Conservation (phyloP, 1,140 invertebrate genomes). For the Stenopsyche tienmushanensis region DNA sequence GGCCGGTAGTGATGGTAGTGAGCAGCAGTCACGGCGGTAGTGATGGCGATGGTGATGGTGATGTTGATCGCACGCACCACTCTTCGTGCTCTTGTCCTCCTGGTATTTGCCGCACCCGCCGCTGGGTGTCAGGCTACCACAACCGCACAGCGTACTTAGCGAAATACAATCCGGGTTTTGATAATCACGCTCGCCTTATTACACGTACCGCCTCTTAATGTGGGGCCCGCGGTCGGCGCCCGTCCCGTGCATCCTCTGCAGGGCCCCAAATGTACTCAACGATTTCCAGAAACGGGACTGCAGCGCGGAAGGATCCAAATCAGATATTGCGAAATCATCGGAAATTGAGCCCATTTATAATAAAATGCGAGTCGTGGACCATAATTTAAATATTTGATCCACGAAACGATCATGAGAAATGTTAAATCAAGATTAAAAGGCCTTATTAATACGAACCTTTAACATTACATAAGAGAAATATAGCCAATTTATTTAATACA, state of each 20-base stretch:
- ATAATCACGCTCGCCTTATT: slow-evolving; percentile 39
- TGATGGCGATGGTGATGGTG: too few species aligned
- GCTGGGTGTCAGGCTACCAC: slow-evolving; percentile 28
- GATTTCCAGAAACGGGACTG: too few species aligned
- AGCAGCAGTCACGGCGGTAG: too few species aligned
- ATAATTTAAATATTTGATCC: too few species aligned
- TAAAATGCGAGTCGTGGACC: neutral
- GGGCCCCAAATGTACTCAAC: too few species aligned
- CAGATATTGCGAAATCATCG: neutral
- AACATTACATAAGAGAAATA: too few species aligned
- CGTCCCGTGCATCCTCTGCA: neutral
- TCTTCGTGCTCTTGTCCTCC: slow-evolving; percentile 11
- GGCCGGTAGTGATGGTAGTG: too few species aligned
- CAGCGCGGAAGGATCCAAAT: neutral
- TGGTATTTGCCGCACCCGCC: slow-evolving; percentile 35
- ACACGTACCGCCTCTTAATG: neutral
- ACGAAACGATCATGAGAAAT: too few species aligned
- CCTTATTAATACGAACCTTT: too few species aligned
- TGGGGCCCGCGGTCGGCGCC: neutral
- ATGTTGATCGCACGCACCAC: neutral
- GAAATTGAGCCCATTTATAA: too few species aligned
- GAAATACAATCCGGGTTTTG: slow-evolving; percentile 40
- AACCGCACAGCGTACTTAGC: slow-evolving; percentile 32
- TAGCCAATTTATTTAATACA: too few species aligned
- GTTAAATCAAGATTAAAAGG: too few species aligned